A percentile compares a stretch with the other conserved stretches of the same genome.
phyloP scores from a whole-genome alignment of 2,797 vertebrate species.

The Syndactyla subalaris region DNA sequence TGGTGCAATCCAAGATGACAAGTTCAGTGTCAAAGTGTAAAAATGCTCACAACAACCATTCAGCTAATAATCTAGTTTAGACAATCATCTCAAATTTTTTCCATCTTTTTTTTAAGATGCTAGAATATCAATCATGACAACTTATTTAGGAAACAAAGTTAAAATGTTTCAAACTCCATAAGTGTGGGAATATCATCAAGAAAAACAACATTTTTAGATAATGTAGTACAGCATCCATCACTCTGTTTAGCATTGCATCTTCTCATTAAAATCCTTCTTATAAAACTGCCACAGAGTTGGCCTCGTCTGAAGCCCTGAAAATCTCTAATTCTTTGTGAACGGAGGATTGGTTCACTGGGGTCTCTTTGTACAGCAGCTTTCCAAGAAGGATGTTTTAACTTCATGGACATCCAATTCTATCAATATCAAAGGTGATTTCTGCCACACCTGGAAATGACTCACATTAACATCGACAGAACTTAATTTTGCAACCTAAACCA shows the following conservation, averaged over 20 bases:
- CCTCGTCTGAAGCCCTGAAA: background rate
- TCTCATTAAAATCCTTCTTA: background rate
- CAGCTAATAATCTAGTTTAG: background rate
- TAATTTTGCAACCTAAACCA: background rate
- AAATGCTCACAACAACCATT: background rate
- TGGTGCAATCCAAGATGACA: background rate
- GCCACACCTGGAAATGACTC: background rate
- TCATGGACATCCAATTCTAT: background rate
- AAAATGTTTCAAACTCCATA: background rate
- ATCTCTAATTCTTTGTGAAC: background rate
- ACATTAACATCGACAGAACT: accelerated
- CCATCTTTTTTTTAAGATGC: background rate
- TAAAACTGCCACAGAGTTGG: background rate
- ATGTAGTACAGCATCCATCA: background rate
- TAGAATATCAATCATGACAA: background rate
- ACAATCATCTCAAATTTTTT: accelerated
- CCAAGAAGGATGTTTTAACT: background rate
- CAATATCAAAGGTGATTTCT: background rate
- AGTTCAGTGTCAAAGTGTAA: background rate
- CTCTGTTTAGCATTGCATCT: background rate
- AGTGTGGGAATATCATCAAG: background rate
- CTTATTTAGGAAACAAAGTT: background rate
- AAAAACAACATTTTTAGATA: background rate
- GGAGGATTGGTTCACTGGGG: background rate
- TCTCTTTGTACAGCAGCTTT: background rate